A percentile compares a stretch with the other conserved stretches of the same genome.
phyloP scores from a whole-genome alignment of 1,140 invertebrate genomes.

The Sycobia sp. region DNA sequence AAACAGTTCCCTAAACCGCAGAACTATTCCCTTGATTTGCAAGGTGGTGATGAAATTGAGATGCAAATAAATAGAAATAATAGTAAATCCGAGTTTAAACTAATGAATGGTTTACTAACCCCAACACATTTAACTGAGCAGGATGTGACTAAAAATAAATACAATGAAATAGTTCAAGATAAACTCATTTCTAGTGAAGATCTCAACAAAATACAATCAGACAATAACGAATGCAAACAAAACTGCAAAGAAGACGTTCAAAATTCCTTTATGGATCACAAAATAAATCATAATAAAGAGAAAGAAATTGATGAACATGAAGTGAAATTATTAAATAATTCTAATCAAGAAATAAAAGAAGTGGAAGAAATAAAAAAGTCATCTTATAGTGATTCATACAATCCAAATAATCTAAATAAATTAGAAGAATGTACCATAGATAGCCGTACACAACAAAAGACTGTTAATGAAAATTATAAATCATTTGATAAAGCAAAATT shows the following conservation, averaged over 20 bases:
- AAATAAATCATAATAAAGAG: background rate
- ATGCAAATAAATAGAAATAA: background rate
- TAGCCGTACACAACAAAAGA: background rate
- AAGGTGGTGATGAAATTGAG: background rate
- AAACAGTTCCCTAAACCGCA: background rate
- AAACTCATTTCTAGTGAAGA: background rate
- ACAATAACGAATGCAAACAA: background rate
- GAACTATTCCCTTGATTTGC: background rate
- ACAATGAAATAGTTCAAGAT: background rate
- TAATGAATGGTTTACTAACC: background rate
- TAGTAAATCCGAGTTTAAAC: conserved; percentile 3
- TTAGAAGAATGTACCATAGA: background rate
- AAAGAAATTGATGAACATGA: background rate
- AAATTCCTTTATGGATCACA: background rate
- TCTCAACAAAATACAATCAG: background rate
- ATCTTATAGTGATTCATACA: background rate
- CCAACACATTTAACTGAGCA: too few relatives aligned
- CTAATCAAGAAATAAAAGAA: background rate
- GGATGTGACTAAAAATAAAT: too few relatives aligned
- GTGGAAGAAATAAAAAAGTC: background rate
- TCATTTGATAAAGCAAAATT: conserved; percentile 65
- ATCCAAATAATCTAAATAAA: too few relatives aligned
- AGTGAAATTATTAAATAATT: background rate
- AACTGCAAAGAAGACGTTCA: background rate
- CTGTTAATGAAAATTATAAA: conserved; percentile 31